These are phyloP conservation scores for Pantelozetes paolii DNA, from an alignment of 2,888 invertebrate species.

Conservation along the genomic window DNA sequence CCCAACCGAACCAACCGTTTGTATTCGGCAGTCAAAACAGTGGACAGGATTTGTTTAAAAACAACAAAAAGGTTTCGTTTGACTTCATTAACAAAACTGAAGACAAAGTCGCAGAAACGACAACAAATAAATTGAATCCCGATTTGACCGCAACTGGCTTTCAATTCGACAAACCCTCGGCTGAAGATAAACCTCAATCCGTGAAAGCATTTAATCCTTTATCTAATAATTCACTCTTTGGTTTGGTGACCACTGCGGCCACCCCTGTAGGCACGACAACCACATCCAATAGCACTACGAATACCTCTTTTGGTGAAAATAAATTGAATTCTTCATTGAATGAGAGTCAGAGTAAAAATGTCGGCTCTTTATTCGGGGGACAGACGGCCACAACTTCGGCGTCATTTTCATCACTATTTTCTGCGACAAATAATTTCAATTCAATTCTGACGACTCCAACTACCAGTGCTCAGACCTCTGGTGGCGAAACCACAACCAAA, in stretches of 20 bases:
- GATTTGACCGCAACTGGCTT: background rate
- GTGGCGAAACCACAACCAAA: background rate
- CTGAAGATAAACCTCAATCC: background rate
- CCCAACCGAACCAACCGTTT: background rate
- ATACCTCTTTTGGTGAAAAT: background rate
- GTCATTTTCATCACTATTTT: background rate
- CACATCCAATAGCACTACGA: background rate
- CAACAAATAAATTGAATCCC: background rate
- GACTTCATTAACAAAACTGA: background rate
- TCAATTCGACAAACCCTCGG: background rate
- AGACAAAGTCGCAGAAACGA: background rate
- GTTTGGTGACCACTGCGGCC: background rate
- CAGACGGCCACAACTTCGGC: slow-evolving; percentile 5
- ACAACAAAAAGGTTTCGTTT: slow-evolving; percentile 9
- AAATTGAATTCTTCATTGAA: background rate
- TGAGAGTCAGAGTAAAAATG: background rate
- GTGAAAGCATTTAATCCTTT: background rate
- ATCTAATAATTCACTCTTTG: background rate
- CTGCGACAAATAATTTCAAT: background rate
- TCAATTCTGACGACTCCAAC: background rate
- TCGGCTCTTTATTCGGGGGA: background rate
- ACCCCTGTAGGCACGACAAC: background rate
- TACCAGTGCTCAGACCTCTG: background rate
- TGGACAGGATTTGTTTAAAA: background rate
- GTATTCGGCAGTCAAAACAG: background rate